phyloP scores from a whole-genome alignment of 1,140 invertebrate species.

The Diabrotica virgifera region DNA sequence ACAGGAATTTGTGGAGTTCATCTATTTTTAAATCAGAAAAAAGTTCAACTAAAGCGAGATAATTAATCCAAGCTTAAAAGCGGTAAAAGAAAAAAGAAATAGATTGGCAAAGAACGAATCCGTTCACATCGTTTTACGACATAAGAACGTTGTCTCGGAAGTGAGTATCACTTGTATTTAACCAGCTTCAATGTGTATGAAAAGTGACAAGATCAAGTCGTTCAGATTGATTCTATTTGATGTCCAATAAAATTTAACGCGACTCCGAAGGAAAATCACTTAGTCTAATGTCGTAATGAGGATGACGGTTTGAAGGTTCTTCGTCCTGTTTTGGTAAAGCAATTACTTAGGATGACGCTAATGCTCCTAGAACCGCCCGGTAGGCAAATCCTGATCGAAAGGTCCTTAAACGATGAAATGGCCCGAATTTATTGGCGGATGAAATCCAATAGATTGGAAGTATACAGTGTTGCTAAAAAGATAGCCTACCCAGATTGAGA shows the following conservation, averaged over 20 bases:
- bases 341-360: conserved; percentile 2
- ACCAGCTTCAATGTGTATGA: neutral
- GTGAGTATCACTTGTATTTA: neutral
- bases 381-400: conserved; percentile 2
- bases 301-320: conserved; percentile 1
- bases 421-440: neutral
- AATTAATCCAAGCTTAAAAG: no score
- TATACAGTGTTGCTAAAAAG: neutral
- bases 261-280: neutral
- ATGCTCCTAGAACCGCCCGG: neutral
- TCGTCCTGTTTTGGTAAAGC: neutral
- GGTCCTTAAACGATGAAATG: conserved; percentile 2
- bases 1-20: no score
- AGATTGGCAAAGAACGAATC: no score
- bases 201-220: neutral
- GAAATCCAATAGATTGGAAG: neutral
- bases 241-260: neutral
- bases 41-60: no score
- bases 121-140: no score
- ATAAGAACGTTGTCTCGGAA: neutral
- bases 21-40: no score
- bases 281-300: conserved; percentile 1
- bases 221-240: neutral
- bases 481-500: no score
- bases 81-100: no score